Evolutionary conservation across 2,113 vertebrate species (phyloP).

Genomic region (Spea bombifrons): DNA sequence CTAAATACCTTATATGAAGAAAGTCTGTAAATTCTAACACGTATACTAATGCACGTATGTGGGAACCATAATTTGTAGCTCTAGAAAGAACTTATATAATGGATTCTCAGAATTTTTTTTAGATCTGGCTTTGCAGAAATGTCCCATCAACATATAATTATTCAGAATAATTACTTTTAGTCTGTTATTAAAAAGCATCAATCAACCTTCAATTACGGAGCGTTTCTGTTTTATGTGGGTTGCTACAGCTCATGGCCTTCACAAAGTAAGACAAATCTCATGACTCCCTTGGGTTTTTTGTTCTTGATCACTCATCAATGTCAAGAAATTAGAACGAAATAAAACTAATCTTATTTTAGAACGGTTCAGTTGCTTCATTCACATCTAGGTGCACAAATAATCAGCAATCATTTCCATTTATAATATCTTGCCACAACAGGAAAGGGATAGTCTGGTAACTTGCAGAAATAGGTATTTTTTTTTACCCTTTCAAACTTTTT

Average conservation of each 20-base stretch:
- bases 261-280: slow-evolving; percentile 1
- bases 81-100: background rate
- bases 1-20: too few relatives aligned
- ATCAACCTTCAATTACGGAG: background rate
- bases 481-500: too few relatives aligned
- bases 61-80: background rate
- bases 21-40: background rate
- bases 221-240: background rate
- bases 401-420: too few relatives aligned
- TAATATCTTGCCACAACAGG: too few relatives aligned
- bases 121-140: slow-evolving; percentile 14
- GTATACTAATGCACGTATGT: too few relatives aligned
- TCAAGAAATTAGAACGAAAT: background rate
- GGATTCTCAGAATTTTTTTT: background rate
- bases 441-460: too few relatives aligned
- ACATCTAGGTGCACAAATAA: background rate
- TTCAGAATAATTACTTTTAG: slow-evolving; percentile 14
- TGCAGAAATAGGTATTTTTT: too few relatives aligned
- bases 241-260: background rate
- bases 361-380: background rate
- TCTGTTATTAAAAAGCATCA: slow-evolving; percentile 10
- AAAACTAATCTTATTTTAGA: background rate
- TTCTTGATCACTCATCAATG: background rate
- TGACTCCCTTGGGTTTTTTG: background rate
- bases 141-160: slow-evolving; percentile 32